Conservation (phyloP, 2,113 vertebrate genomes). For the Ictalurus punctatus region DNA sequence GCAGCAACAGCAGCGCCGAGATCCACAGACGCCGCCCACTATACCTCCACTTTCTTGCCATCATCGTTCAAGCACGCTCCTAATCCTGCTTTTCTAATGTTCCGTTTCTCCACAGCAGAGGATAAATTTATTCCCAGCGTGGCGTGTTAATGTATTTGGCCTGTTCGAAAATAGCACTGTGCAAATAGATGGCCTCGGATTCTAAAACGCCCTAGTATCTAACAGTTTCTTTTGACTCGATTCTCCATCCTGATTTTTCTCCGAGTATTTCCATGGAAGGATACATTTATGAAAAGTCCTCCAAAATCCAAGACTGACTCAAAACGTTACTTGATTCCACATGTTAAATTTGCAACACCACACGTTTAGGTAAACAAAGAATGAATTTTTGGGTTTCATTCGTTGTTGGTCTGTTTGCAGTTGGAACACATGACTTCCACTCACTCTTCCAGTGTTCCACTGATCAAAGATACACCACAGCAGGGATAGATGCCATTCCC, state of each 20-base stretch:
- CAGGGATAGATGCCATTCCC: constrained; percentile 52
- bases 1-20: constrained; percentile 64
- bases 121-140: constrained; percentile 53
- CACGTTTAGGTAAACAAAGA: constrained; percentile 23
- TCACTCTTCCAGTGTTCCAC: constrained; percentile 65
- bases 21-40: constrained; percentile 50
- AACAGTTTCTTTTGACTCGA: constrained; percentile 60
- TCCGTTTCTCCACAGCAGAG: constrained; percentile 54
- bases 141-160: constrained; percentile 46
- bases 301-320: constrained; percentile 42
- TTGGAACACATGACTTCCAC: constrained; percentile 60
- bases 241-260: constrained; percentile 67
- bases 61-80: constrained; percentile 56
- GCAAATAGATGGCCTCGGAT: constrained; percentile 37
- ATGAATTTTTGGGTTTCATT: constrained; percentile 34
- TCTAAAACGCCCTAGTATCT: constrained; percentile 41
- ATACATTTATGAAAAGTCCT: constrained; percentile 49
- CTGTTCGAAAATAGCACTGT: constrained; percentile 52
- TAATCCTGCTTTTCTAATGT: constrained; percentile 52
- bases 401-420: constrained; percentile 32
- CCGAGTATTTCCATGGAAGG: constrained; percentile 66
- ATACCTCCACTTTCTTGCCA: constrained; percentile 63
- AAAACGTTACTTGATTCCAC: constrained; percentile 38
- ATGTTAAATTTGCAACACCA: constrained; percentile 37
- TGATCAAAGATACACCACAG: constrained; percentile 57